These are phyloP conservation scores for Phenacoccus solenopsis DNA, from an alignment of 1,140 invertebrate genomes.

Conservation along the genomic window DNA sequence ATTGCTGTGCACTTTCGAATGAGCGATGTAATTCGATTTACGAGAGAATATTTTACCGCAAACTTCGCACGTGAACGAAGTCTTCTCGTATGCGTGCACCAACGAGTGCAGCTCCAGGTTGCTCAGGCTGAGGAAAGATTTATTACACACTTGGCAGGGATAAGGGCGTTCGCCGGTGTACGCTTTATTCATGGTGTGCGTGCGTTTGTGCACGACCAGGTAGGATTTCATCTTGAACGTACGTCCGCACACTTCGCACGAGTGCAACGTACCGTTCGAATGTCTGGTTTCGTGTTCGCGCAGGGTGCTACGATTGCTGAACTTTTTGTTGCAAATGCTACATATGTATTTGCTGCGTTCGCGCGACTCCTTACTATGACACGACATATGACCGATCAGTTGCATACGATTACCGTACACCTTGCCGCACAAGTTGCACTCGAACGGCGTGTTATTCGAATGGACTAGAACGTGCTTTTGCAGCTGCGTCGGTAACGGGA, in stretches of 20 bases:
- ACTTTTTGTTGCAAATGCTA: conserved; percentile 23
- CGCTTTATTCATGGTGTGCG: conserved; percentile 22
- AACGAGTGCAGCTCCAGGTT: conserved; percentile 23
- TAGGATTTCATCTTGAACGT: conserved; percentile 25
- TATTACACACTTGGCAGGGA: conserved; percentile 22
- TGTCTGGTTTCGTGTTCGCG: conserved; percentile 22
- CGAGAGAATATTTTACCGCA: conserved; percentile 25
- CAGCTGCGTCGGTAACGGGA: conserved; percentile 17
- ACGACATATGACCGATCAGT: conserved; percentile 24
- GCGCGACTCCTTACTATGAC: conserved; percentile 23
- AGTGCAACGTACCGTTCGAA: conserved; percentile 23
- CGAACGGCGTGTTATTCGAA: conserved; percentile 20
- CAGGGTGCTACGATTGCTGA: conserved; percentile 20
- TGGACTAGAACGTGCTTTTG: conserved; percentile 23
- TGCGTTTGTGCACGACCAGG: conserved; percentile 23
- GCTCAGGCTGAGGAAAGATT: conserved; percentile 24
- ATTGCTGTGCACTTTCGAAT: conserved; percentile 22
- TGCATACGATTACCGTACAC: conserved; percentile 22
- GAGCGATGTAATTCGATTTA: conserved; percentile 25
- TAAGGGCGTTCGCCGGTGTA: conserved; percentile 25
- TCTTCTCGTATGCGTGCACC: conserved; percentile 24
- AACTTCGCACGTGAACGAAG: conserved; percentile 24
- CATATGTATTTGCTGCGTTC: conserved; percentile 22
- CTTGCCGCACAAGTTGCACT: conserved; percentile 23
- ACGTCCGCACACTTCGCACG: conserved; percentile 24